These are phyloP conservation scores for Nasua narica DNA, from an alignment of 2,797 vertebrate genomes.

Conservation along the genomic window DNA sequence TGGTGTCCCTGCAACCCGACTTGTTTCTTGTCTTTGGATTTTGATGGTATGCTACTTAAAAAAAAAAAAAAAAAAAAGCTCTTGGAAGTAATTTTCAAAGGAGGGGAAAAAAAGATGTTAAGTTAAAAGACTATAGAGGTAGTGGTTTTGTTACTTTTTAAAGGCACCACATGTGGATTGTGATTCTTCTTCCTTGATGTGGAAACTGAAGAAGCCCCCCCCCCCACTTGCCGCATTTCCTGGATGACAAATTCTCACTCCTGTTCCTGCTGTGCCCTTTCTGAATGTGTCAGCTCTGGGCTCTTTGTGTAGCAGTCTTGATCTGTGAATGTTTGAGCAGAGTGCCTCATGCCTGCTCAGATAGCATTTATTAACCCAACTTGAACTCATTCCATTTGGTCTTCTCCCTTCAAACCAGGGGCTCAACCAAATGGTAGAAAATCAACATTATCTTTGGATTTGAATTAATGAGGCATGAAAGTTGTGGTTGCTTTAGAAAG, in stretches of 20 bases:
- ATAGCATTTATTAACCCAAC: not conserved
- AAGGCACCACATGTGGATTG: not conserved
- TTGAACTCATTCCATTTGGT: not conserved
- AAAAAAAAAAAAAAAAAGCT: not conserved
- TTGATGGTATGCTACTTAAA: not conserved
- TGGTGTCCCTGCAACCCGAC: not conserved
- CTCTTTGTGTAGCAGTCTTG: not conserved
- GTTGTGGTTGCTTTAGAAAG: not conserved
- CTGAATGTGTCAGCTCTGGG: not conserved
- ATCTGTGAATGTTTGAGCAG: not conserved
- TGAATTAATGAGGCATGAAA: not conserved
- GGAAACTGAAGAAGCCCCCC: not conserved
- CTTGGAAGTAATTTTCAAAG: slow-evolving; percentile 23
- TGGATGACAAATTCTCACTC: not conserved
- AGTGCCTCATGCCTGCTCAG: not conserved
- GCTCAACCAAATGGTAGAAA: not conserved
- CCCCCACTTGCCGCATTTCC: not conserved
- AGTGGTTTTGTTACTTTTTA: not conserved
- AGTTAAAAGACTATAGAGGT: not conserved
- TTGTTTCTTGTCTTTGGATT: not conserved
- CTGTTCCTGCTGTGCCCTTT: not conserved
- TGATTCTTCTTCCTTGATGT: not conserved
- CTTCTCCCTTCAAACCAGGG: not conserved
- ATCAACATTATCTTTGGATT: not conserved
- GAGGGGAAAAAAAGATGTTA: not conserved